Evolutionary conservation across 2,113 vertebrate species (phyloP).

Genomic region (Halichoeres trimaculatus): DNA sequence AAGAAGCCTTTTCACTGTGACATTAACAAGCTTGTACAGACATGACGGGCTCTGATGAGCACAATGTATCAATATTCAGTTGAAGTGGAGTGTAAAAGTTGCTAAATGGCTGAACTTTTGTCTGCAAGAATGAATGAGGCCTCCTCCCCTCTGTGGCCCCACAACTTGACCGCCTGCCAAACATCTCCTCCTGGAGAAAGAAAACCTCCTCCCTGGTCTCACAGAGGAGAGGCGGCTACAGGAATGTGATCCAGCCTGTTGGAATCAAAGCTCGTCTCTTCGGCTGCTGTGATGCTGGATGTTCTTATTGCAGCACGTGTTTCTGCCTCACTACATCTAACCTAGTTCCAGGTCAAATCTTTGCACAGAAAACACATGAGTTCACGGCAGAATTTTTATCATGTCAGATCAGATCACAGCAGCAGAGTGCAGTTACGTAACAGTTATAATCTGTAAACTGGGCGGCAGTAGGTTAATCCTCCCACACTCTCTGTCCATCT

Average conservation of each 20-base stretch:
- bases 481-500: background rate
- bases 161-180: conserved; percentile 40
- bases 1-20: background rate
- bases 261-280: conserved; percentile 8
- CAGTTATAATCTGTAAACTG: conserved; percentile 49
- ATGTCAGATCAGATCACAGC: conserved; percentile 4
- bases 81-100: background rate
- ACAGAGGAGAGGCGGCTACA: background rate
- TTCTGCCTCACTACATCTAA: too few species aligned
- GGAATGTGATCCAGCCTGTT: conserved; percentile 27
- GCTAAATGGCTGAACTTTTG: conserved; percentile 23
- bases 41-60: background rate
- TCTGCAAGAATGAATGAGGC: conserved; percentile 29
- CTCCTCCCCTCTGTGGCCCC: conserved; percentile 41
- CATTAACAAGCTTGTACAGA: too few species aligned
- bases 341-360: background rate
- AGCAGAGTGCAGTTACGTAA: conserved; percentile 45
- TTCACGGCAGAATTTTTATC: background rate
- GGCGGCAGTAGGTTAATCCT: conserved; percentile 22
- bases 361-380: background rate
- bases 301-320: background rate
- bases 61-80: conserved; percentile 1
- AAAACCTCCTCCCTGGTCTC: conserved; percentile 6
- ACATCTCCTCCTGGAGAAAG: background rate
- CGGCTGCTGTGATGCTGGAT: background rate